Conservation (phyloP, 2,888 invertebrate genomes). For the Amphipoea lucens region DNA sequence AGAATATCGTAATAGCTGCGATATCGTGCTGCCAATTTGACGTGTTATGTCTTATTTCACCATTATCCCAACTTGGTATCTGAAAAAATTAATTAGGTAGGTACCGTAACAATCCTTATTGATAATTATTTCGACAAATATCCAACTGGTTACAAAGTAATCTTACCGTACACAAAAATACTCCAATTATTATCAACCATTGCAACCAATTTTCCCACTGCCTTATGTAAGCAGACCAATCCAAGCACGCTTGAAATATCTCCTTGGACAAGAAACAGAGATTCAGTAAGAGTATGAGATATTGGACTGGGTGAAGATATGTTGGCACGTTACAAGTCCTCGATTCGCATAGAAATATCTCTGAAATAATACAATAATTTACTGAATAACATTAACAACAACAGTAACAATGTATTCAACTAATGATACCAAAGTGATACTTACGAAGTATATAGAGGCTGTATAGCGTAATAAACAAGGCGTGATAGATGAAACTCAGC, state of each 20-base stretch:
- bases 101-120: neutral
- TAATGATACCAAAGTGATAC: conserved; percentile 66
- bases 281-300: conserved; percentile 92
- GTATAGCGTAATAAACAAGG: conserved; percentile 93
- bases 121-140: neutral
- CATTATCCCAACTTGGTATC: conserved; percentile 85
- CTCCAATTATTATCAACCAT: conserved; percentile 93
- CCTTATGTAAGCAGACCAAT: conserved; percentile 92
- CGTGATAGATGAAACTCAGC: conserved; percentile 94
- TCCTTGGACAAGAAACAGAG: conserved; percentile 93
- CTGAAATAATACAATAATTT: conserved; percentile 74
- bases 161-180: conserved; percentile 92
- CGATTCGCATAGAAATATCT: conserved; percentile 88
- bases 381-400: neutral
- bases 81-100: conserved; percentile 68
- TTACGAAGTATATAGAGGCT: conserved; percentile 93
- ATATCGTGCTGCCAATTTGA: conserved; percentile 94
- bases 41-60: conserved; percentile 78
- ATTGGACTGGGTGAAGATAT: conserved; percentile 88
- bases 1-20: conserved; percentile 94
- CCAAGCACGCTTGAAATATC: conserved; percentile 94
- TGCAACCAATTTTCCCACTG: conserved; percentile 97
- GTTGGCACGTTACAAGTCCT: conserved; percentile 82
- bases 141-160: neutral
- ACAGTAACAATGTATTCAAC: neutral